Evolutionary conservation across 2,797 vertebrate species (phyloP), one percentile per base, ranked within the genome.

Genomic region (Parauchenoglanis punctatus): DNA sequence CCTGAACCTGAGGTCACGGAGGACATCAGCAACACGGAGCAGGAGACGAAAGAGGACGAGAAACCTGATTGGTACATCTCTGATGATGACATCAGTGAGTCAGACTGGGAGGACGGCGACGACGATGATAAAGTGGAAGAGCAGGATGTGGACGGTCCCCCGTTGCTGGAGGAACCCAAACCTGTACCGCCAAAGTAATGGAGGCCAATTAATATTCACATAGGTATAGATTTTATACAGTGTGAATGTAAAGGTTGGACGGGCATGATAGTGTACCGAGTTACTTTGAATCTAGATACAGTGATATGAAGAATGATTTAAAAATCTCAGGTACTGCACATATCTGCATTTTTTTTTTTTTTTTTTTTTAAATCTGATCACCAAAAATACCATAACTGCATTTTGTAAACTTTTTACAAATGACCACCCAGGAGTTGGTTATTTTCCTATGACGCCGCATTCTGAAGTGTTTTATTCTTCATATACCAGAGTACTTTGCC

Each of bases 11-110:
- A 96, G 77, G 90, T 84, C 35, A 81, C 15, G 23, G 80, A 87
- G 0, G 61, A 88, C 49, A 7, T 1, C 4, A 49, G 10, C 70
- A 11, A 31, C 28, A 17, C 93, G 0, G 68, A 88, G 20, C 59
- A 72, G 0, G 91, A 81, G 58, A 15, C 1, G 23, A 61, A 61
- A 25, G 40, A 92, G 0, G 87, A 93, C 0, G 0, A 44, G 2
- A 88, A 86, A 52, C 90, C 91, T 0, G 28, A 91, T 87, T 94
- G 93, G 93, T 94, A 96, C 91, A 96, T 96, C 44, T 94, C 91
- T 0, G 95, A 96, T 4, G 95, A 96, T 4, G 96, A 96, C 93
- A 96, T 96, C 93, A 96, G 96, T 70, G 96, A 96, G 87, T 96
- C 95, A 0, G 96, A 96, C 23, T 96, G 95, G 15, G 95, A 96